Evolutionary conservation across 2,888 invertebrate genomes (phyloP).

Genomic region (Pterostichus niger): DNA sequence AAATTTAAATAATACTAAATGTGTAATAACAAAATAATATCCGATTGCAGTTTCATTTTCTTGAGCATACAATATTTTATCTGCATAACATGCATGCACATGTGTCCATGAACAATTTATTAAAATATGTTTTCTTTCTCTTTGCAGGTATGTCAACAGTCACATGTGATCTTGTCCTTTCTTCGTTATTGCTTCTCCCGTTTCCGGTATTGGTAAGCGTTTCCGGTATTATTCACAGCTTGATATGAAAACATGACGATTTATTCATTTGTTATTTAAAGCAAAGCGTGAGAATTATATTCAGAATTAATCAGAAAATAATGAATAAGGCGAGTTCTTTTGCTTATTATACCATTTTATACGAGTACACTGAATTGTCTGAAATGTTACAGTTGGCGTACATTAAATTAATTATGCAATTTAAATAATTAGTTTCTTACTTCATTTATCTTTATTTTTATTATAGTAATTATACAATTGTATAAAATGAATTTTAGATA

Average conservation of each 20-base stretch:
- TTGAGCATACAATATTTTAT: background rate
- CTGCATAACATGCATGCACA: background rate
- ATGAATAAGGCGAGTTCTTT: background rate
- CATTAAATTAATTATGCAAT: no score
- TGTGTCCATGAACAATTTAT: background rate
- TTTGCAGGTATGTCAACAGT: slow-evolving; percentile 26
- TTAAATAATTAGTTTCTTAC: no score
- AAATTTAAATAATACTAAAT: no score
- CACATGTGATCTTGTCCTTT: slow-evolving; percentile 39
- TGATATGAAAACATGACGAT: slow-evolving; percentile 17
- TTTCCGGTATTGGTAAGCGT: slow-evolving; percentile 42
- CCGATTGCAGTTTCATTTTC: background rate
- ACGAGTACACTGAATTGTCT: background rate
- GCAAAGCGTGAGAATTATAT: slow-evolving; percentile 33
- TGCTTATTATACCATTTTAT: background rate
- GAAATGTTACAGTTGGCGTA: no score
- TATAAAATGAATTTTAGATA: no score
- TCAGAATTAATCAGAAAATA: slow-evolving; percentile 26
- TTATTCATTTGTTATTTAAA: slow-evolving; percentile 45
- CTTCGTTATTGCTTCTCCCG: slow-evolving; percentile 15
- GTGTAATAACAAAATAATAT: background rate
- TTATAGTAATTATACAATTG: no score
- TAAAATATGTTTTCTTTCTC: slow-evolving; percentile 14
- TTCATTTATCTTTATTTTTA: no score
- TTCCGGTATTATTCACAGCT: slow-evolving; percentile 34